Evolutionary conservation across 2,888 invertebrate genomes (phyloP).

Genomic region (Drosophila peninsularis): DNA sequence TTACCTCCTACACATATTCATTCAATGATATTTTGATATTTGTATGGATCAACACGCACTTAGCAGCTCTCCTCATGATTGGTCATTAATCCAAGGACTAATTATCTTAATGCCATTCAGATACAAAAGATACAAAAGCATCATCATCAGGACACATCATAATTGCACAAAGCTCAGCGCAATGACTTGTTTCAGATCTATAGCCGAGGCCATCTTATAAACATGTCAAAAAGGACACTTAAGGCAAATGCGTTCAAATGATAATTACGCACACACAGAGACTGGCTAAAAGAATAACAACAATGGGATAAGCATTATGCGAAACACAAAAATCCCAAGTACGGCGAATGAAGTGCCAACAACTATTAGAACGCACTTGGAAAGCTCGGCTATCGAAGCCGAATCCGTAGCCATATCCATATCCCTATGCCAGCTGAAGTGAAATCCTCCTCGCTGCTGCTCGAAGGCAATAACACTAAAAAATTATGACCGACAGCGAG

Average conservation of each 20-base stretch:
- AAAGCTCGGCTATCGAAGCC: conserved; percentile 53
- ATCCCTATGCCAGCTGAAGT: conserved; percentile 12
- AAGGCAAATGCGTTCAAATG: conserved; percentile 77
- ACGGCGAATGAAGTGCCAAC: conserved; percentile 73
- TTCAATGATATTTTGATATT: not conserved
- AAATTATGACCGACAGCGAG: conserved; percentile 79
- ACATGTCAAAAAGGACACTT: conserved; percentile 81
- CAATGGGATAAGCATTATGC: conserved; percentile 49
- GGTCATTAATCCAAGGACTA: not conserved
- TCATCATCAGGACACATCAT: conserved; percentile 37
- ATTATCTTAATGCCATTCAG: conserved; percentile 1
- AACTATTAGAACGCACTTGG: conserved; percentile 79
- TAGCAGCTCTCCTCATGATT: not conserved
- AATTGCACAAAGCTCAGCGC: conserved; percentile 11
- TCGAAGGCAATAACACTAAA: conserved; percentile 81
- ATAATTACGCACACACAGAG: conserved; percentile 64
- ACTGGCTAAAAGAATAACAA: conserved; percentile 42
- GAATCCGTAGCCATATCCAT: not conserved
- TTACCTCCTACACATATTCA: not conserved
- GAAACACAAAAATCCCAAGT: conserved; percentile 40
- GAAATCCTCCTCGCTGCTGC: conserved; percentile 61
- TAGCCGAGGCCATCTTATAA: conserved; percentile 68
- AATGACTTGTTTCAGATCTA: conserved; percentile 20
- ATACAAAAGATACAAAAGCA: conserved; percentile 13
- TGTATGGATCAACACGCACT: not conserved